Conservation (phyloP, 2,888 invertebrate genomes). For the Dynastes hyllus region DNA sequence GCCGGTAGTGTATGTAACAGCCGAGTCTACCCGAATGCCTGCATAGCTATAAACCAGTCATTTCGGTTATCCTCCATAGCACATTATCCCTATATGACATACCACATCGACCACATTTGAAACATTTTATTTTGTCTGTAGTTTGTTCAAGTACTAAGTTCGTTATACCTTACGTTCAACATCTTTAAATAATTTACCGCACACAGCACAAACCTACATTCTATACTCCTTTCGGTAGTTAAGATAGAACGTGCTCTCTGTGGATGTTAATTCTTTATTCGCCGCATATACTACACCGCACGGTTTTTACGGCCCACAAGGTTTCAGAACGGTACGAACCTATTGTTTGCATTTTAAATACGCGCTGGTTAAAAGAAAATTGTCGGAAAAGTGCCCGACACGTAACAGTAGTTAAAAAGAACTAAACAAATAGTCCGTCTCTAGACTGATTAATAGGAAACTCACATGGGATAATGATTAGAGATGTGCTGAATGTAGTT, state of each 20-base stretch:
- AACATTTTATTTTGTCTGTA: too few relatives aligned
- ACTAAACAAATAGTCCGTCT: conserved; percentile 17
- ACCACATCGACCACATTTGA: too few relatives aligned
- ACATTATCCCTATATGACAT: too few relatives aligned
- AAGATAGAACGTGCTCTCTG: conserved; percentile 32
- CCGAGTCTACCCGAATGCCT: too few relatives aligned
- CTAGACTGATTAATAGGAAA: conserved; percentile 6
- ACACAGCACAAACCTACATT: conserved; percentile 18
- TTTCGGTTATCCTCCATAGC: too few relatives aligned
- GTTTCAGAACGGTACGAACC: conserved; percentile 30
- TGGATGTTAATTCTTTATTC: conserved; percentile 43
- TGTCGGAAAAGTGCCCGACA: conserved; percentile 25
- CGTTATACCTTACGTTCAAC: too few relatives aligned
- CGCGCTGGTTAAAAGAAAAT: conserved; percentile 27
- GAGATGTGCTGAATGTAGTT: conserved; percentile 9
- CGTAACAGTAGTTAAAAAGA: conserved; percentile 31
- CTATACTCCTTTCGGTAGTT: conserved; percentile 29
- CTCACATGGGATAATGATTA: conserved; percentile 33
- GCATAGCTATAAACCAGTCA: too few relatives aligned
- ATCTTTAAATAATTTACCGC: conserved; percentile 3
- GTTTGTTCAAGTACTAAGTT: too few relatives aligned
- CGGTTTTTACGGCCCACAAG: conserved; percentile 34
- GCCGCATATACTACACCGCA: conserved; percentile 13
- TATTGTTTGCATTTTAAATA: conserved; percentile 37
- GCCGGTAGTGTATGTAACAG: too few relatives aligned